phyloP scores from a whole-genome alignment of 2,888 invertebrate genomes.

The Dolomedes plantarius region DNA sequence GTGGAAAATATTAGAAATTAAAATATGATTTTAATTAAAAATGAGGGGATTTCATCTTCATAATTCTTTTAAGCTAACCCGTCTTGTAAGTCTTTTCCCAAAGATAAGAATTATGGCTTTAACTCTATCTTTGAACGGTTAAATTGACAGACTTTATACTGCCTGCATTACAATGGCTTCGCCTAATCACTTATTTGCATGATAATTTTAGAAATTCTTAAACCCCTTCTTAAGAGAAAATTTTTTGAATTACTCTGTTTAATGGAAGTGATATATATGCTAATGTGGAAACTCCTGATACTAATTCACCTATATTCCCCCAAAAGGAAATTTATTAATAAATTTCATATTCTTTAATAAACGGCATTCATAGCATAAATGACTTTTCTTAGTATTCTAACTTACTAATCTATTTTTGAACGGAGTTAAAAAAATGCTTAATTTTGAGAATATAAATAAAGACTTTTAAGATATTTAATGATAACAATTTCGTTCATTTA shows the following conservation, averaged over 20 bases:
- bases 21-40: no score
- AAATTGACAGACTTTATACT: slow-evolving; percentile 14
- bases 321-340: background rate
- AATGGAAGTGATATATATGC: slow-evolving; percentile 61
- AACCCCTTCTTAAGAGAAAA: slow-evolving; percentile 14
- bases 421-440: no score
- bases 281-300: slow-evolving; percentile 32
- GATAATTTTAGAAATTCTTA: slow-evolving; percentile 29
- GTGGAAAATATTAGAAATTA: no score
- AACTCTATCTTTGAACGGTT: background rate
- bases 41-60: no score
- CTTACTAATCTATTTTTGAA: no score
- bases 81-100: no score
- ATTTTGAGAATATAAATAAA: no score
- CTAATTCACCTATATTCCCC: background rate
- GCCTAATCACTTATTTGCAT: slow-evolving; percentile 42
- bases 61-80: no score
- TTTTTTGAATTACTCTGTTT: slow-evolving; percentile 25
- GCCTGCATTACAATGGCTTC: slow-evolving; percentile 14
- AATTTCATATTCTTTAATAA: slow-evolving; percentile 1
- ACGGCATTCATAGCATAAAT: background rate
- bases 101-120: background rate
- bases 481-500: no score
- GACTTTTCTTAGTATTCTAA: background rate
- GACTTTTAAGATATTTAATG: no score